Base-by-base conservation (phyloP, 2,113 vertebrate species). In the Psittacus erithacus region DNA sequence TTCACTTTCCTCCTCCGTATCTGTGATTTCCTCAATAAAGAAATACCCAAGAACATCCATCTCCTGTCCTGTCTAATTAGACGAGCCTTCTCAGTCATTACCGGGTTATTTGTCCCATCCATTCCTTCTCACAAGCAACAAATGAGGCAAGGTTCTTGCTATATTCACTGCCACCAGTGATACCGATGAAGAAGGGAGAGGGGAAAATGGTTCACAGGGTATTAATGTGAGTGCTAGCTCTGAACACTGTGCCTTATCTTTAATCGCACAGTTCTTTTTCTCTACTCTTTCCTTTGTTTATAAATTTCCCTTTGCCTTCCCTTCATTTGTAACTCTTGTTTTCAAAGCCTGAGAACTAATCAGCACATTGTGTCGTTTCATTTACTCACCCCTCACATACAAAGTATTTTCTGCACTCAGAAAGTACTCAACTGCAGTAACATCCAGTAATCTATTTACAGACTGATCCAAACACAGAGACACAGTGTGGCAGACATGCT, bases 61-160 rank as follows among this genome's bases (percentile, higher is more conserved):
- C 97, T 94, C 83, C 90, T 94, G 88, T 95, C 97, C 96, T 93
- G 94, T 97, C 93, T 96, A 68, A 79, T 96, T 94, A 96, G 94
- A 93, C 4, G 49, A 96, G 92, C 91, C 90, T 93, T 96, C 73
- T 91, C 86, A 95, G 50, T 97, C 84, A 83, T 62, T 91, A 90
- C 94, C 10, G 50, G 94, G 88, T 96, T 94, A 75, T 44, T 81
- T 85, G 73, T 69, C 44, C 46, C 31, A 22, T 94, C 94, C 90
- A 39, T 82, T 50, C 95, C 95, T 95, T 96, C 94, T 93, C 85
- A 38, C 9, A 39, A 93, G 91, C 63, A 92, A 69, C 82, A 94
- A 93, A 92, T 55, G 38, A 91, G 89, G 87, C 53, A 90, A 88
- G 85, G 28, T 85, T 97, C 87, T 92, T 94, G 92, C 90, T 96